These are phyloP conservation scores for Bombus waltoni DNA, from an alignment of 1,140 invertebrate species.

Conservation along the genomic window DNA sequence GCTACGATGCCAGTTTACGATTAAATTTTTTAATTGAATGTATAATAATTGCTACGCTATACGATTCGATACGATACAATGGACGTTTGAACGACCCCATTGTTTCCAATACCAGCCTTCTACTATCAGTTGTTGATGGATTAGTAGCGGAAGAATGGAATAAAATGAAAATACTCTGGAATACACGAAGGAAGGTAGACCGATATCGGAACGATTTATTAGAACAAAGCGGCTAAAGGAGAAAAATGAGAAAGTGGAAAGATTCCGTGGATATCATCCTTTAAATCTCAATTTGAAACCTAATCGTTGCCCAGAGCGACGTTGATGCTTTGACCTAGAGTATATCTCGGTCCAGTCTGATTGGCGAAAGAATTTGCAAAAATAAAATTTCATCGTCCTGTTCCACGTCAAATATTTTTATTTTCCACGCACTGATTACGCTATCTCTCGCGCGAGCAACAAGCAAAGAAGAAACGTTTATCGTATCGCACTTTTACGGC, in stretches of 20 bases:
- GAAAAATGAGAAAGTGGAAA: not conserved
- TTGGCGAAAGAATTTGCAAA: conserved; percentile 21
- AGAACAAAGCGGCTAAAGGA: not conserved
- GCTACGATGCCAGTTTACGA: not conserved
- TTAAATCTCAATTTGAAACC: conserved; percentile 6
- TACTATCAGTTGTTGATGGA: not conserved
- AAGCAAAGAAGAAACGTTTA: not conserved
- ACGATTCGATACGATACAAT: not conserved
- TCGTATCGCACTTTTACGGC: not conserved
- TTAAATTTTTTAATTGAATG: not conserved
- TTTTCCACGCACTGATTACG: not conserved
- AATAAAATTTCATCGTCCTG: conserved; percentile 25
- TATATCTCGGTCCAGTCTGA: conserved; percentile 18
- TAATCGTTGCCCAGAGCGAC: not conserved
- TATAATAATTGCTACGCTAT: no score
- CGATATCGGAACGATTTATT: not conserved
- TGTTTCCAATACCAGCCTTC: not conserved
- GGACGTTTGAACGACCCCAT: not conserved
- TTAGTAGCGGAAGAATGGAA: not conserved
- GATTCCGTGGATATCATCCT: not conserved
- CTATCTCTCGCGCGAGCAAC: not conserved
- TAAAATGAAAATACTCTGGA: not conserved
- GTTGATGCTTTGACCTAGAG: not conserved
- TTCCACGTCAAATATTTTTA: not conserved
- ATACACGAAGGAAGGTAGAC: no score